Conservation (phyloP, 2,797 vertebrate species). For the Sebastes nivosus region DNA sequence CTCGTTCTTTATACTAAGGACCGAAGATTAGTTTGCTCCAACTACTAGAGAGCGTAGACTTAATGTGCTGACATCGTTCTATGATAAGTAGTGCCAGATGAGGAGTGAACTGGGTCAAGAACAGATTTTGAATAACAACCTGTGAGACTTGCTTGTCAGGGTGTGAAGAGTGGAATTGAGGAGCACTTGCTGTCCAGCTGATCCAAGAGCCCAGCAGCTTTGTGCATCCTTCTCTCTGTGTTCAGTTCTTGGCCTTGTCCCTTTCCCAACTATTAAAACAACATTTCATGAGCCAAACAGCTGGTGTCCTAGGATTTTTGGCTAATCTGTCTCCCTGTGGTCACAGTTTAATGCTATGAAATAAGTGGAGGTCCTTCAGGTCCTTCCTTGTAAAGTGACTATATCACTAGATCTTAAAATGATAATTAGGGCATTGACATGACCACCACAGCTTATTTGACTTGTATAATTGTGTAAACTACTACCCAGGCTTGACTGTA, state of each 20-base stretch:
- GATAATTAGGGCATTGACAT: not conserved
- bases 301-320: constrained; percentile 16
- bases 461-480: not conserved
- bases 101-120: not conserved
- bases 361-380: not conserved
- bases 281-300: constrained; percentile 14
- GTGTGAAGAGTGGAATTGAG: constrained; percentile 18
- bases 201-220: constrained; percentile 16
- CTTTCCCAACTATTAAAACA: constrained; percentile 4
- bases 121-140: not conserved
- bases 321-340: constrained; percentile 12
- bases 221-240: constrained; percentile 4
- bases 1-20: not conserved
- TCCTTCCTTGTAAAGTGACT: not conserved
- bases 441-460: not conserved
- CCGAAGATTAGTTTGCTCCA: constrained; percentile 1
- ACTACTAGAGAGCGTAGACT: not conserved
- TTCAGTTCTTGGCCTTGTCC: not conserved
- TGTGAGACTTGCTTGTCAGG: not conserved
- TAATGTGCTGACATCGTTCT: not conserved
- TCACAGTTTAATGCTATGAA: not conserved
- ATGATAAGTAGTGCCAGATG: not conserved
- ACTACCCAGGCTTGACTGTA: not conserved
- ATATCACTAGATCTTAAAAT: not conserved
- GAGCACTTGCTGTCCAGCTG: constrained; percentile 6